Base-by-base conservation (phyloP, 2,797 vertebrate genomes). In the Peromyscus aztecus region DNA sequence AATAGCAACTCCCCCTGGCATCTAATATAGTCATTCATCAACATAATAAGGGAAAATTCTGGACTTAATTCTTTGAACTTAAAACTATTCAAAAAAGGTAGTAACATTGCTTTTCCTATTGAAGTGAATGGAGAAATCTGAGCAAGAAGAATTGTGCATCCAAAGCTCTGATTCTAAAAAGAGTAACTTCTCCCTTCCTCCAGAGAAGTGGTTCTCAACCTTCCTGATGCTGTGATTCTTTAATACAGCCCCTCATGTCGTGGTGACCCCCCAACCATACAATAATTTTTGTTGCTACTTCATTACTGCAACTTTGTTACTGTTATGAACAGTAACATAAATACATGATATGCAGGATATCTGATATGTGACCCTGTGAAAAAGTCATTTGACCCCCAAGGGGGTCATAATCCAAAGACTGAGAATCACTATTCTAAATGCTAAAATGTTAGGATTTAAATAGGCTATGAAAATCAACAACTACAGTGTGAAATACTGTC, bases 391-490 rank as follows among this genome's bases (percentile, higher is more conserved):
- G 52, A 81, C 34, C 52, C 49, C 19, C 52, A 37, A 81, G 57
- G 5, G 11, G 31, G 29, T 49, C 13, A 23, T 34, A 85, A 63
- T 4, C 4, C 27, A 46, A 4, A 43, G 14, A 9, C 21, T 63
- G 59, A 84, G 37, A 84, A 4, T 17, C 63, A 49, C 2, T 52
- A 21, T 40, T 96, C 34, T 94, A 83, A 82, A 71, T 88, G 27
- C 43, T 75, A 69, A 75, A 37, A n/a, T 85, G 34, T 86, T 86
- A 78, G 6, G 5, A 34, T n/a, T 55, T 12, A 90, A 94, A 92
- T 31, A 81, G 21, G 83, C n/a, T 69, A 86, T 86, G 55, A 93
- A 96, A 95, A 86, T 61, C 37, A 97, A 40, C 69, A 90, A 91
- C n/a, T 76, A 8, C 29, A 71, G n/a, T 23, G 8, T 90, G 57